Conservation (phyloP, 2,797 vertebrate species). For the Myotis myotis region DNA sequence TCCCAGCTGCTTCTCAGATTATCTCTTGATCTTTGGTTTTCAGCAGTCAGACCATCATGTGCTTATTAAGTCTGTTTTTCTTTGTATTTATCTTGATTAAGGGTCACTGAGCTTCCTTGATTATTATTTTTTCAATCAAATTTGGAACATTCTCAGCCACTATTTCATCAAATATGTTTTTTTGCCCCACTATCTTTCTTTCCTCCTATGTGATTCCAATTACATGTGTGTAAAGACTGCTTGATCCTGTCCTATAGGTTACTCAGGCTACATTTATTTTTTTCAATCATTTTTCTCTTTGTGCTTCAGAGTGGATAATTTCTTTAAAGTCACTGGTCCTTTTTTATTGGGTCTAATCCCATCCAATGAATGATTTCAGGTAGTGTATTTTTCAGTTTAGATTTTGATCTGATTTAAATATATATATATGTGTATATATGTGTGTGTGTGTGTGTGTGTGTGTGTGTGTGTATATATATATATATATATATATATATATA, state of each 20-base stretch:
- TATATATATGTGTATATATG: too few species aligned
- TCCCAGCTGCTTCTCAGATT: not conserved
- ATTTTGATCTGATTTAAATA: not conserved
- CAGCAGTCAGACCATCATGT: not conserved
- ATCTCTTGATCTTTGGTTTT: not conserved
- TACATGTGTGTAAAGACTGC: not conserved
- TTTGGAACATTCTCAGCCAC: not conserved
- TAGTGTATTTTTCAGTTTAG: not conserved
- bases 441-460: too few species aligned
- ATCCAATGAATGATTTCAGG: not conserved
- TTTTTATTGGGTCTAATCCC: not conserved
- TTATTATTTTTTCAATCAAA: constrained; percentile 1
- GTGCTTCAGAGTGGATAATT: not conserved
- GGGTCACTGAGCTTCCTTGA: not conserved
- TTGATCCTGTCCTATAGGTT: not conserved
- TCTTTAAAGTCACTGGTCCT: not conserved
- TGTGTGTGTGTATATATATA: too few species aligned
- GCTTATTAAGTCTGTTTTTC: not conserved
- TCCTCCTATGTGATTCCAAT: not conserved
- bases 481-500: too few species aligned
- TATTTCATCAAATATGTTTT: not conserved
- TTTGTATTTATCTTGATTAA: not conserved
- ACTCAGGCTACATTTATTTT: not conserved
- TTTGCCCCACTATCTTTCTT: not conserved
- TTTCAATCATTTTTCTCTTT: not conserved